Percentiles rank a stretch among this genome's conserved stretches.
Evolutionary conservation across 2,113 vertebrate genomes (phyloP).

Genomic region (Agapornis roseicollis): DNA sequence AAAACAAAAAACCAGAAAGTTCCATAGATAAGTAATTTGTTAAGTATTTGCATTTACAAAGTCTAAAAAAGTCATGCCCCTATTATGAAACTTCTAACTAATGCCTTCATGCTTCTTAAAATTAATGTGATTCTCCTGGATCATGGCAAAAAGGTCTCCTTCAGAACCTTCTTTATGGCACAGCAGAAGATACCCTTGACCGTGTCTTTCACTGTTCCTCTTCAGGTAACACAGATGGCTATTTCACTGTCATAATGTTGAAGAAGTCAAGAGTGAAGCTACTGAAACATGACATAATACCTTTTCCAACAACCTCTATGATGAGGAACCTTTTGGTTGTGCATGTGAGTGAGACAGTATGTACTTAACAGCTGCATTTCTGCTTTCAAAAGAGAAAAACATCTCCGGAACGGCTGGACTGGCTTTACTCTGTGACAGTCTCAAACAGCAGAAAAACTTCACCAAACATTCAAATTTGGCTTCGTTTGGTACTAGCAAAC

Average conservation of each 20-base stretch:
- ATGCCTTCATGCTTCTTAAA: neutral
- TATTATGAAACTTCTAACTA: neutral
- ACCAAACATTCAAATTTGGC: neutral
- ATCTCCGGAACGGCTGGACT: neutral
- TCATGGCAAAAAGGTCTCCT: neutral
- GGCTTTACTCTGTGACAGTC: neutral
- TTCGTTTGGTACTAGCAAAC: neutral
- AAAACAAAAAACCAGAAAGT: neutral
- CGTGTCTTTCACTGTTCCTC: neutral
- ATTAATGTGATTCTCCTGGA: accelerated
- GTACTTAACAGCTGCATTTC: neutral
- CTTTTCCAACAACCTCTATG: slow-evolving; percentile 89
- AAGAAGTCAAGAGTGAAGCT: slow-evolving; percentile 89
- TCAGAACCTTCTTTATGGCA: neutral
- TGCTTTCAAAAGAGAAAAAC: neutral
- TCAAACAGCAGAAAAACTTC: neutral
- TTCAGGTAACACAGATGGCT: slow-evolving; percentile 85
- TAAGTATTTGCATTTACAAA: neutral
- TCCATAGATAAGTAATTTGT: neutral
- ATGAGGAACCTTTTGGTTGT: slow-evolving; percentile 91
- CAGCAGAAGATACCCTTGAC: neutral
- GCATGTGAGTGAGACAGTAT: slow-evolving; percentile 74
- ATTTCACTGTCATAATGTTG: slow-evolving; percentile 92
- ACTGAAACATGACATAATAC: slow-evolving; percentile 79
- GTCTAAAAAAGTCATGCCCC: accelerated